phyloP scores from a whole-genome alignment of 2,113 vertebrate species.

The Bettongia penicillata region DNA sequence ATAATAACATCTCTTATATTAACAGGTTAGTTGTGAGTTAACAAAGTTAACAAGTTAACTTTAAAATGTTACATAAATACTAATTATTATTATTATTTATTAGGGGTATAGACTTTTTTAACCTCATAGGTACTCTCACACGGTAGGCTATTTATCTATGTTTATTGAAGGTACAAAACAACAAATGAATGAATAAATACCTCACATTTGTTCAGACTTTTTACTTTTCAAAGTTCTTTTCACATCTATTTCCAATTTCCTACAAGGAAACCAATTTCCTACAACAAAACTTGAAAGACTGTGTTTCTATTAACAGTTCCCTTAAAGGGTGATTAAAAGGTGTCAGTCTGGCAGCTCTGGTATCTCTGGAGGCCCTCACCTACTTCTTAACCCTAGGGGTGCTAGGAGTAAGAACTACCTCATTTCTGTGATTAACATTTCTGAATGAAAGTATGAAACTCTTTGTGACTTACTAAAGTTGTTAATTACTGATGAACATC shows the following conservation, averaged over 20 bases:
- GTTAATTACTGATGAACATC: background rate
- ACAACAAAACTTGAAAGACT: background rate
- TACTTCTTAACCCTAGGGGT: background rate
- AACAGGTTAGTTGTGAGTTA: background rate
- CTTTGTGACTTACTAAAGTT: slow-evolving; percentile 9
- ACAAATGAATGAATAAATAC: background rate
- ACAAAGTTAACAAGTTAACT: background rate
- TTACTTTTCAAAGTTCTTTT: background rate
- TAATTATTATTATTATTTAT: background rate
- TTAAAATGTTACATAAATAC: background rate
- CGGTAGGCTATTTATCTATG: background rate
- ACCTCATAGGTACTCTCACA: background rate
- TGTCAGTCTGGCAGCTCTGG: background rate
- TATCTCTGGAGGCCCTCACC: background rate
- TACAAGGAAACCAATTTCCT: background rate
- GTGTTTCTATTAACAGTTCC: background rate
- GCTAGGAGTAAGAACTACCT: background rate
- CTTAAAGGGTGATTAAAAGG: background rate
- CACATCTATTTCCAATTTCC: background rate
- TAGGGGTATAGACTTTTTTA: background rate
- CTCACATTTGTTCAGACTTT: background rate
- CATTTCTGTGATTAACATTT: background rate
- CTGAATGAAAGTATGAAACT: slow-evolving; percentile 21
- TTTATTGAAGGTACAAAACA: background rate
- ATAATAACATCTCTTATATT: background rate